These are phyloP conservation scores for Oreotrochilus melanogaster DNA, from an alignment of 2,113 vertebrate genomes.

Conservation along the genomic window DNA sequence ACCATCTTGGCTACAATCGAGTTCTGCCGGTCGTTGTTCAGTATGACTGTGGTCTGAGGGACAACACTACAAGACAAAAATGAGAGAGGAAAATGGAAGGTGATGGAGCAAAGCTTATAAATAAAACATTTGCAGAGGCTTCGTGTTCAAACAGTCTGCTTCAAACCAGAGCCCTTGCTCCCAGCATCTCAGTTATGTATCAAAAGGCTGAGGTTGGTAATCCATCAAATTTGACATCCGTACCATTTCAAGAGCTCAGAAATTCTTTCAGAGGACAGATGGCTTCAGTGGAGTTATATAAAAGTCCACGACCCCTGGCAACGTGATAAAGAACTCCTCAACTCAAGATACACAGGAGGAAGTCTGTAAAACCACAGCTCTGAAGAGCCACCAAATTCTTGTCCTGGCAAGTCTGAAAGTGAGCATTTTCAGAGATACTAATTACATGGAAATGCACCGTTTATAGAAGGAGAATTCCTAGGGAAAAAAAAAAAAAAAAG, in stretches of 20 bases:
- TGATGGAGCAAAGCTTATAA: background rate
- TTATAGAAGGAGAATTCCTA: background rate
- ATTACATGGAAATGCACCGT: rapidly evolving
- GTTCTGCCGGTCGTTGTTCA: slow-evolving; percentile 89
- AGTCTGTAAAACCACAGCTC: background rate
- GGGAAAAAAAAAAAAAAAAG: background rate
- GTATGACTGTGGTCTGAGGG: slow-evolving; percentile 96
- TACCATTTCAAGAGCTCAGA: background rate
- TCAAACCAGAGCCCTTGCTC: background rate
- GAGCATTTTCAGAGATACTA: background rate
- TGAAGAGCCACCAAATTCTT: background rate
- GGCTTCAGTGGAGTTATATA: background rate
- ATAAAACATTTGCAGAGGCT: background rate
- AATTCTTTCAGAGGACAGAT: background rate
- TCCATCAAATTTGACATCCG: background rate
- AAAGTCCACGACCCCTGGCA: background rate
- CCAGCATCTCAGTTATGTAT: background rate
- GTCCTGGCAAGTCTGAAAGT: background rate
- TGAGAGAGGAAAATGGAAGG: slow-evolving; percentile 47
- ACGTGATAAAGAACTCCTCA: background rate
- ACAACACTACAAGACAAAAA: slow-evolving; percentile 86
- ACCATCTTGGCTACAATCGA: slow-evolving; percentile 85
- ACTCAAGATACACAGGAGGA: background rate
- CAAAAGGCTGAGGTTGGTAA: background rate
- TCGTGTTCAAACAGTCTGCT: background rate